Evolutionary conservation across 2,797 vertebrate genomes (phyloP), one percentile per base, ranked within the genome.

Genomic region (Luscinia megarhynchos): DNA sequence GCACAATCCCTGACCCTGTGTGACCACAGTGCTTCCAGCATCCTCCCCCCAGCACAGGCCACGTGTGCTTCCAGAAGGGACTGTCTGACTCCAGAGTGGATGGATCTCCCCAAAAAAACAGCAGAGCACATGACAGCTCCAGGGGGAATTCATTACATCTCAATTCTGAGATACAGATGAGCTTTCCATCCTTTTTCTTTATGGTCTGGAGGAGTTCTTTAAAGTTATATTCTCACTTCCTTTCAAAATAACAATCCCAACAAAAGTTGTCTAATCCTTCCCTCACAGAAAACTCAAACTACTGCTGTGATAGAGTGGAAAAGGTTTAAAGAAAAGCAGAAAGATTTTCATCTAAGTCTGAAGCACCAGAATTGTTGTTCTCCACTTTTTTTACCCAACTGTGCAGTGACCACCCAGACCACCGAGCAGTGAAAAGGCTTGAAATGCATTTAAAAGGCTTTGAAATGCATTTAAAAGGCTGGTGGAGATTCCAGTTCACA

Each of bases 11-110:
- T 80, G 92, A 92, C 89, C 88, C 32, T 23, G 4, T 43, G 57
- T 87, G 92, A 92, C 90, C 4, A 5, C 8, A 80, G 78, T 2
- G 29, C 38, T 82, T 53, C 64, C 53, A 90, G 84, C 57, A 58
- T 14, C 59, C 67, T 57, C 26, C 82, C 87, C 92, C 61, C 82
- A 80, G 24, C 76, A 13, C 22, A 6, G 66, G 27, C 66, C 24
- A 50, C 1, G 6, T 17, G 18, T 27, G 72, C 74, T 93, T 90
- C 92, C 89, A 94, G 81, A 80, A 90, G 0, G 5, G 73, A 24
- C 75, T 57, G n/a, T 34, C 88, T 94, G 90, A 77, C 54, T 90
- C 84, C 68, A 8, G 34, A 43, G 50, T n/a, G 66, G 50, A 75
- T 30, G 46, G 0, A 22, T 5, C 43, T 50, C 84, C 78, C 89